Evolutionary conservation across 1,140 invertebrate genomes (phyloP), one percentile per base, ranked within the genome.

Genomic region (Drosophila kepulauana): DNA sequence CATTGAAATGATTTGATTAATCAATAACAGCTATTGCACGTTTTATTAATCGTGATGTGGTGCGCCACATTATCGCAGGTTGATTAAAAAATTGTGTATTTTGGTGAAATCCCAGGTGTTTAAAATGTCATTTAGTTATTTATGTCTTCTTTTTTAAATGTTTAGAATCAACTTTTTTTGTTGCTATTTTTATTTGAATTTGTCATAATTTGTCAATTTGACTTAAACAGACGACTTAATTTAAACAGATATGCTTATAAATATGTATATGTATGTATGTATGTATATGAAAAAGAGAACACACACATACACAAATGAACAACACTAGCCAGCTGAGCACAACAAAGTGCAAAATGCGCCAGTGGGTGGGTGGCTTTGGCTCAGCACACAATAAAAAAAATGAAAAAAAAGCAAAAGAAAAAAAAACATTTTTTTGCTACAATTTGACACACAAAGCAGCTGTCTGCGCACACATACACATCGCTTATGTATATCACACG

Each of bases 371-470:
- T 71, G 52, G 58, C 1, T 38, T 38, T 38, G 35, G 8, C 43
- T 62, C 38, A 41, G 49, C 58, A 38, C 58, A 75, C 67, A 74
- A 69, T 48, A 70, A 57, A 56, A 67, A 58, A 5, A 33, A 33
- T 7, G 16, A 41, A 25, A 51, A 57, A 35, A 57, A 20, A 20
- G 16, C 16, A 20, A 20, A 20, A 20, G 16, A 3, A 20, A 20
- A 70, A 57, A 62, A 38, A 62, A 62, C 45, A 48, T 58, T 75
- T 75, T 25, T 75, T 75, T 61, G 73, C 73, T 75, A 75, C 73
- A 75, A 75, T 75, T 75, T 75, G 73, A 75, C 73, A 75, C 73
- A 75, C 73, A 75, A 75, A 75, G 67, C 73, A 72, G 73, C 68
- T 75, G 73, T 75, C 73, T 71, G 46, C 67, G 51, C 59, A 54